Conservation (phyloP, 2,113 vertebrate genomes). For the Eleginops maclovinus region DNA sequence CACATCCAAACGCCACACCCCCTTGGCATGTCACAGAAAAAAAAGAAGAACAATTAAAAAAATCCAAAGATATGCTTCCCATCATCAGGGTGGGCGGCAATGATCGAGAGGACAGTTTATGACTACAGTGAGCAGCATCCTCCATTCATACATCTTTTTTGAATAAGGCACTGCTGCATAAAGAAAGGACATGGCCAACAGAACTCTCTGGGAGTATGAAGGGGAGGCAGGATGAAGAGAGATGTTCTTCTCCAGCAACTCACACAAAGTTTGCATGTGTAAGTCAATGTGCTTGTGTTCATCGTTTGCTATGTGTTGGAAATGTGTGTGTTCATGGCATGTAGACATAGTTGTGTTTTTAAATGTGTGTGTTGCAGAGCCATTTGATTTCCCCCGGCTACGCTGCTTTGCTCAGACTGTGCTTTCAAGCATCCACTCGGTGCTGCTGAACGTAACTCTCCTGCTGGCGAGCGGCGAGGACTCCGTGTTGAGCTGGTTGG, state of each 20-base stretch:
- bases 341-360: constrained; percentile 52
- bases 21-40: constrained; percentile 79
- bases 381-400: constrained; percentile 15
- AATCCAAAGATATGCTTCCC: constrained; percentile 62
- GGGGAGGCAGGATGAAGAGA: constrained; percentile 72
- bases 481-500: constrained; percentile 89
- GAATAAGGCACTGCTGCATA: constrained; percentile 88
- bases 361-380: constrained; percentile 49
- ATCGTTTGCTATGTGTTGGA: constrained; percentile 49
- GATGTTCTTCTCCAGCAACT: constrained; percentile 75
- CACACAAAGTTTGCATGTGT: constrained; percentile 65
- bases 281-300: constrained; percentile 67
- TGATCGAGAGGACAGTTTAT: constrained; percentile 71
- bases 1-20: constrained; percentile 72
- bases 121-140: constrained; percentile 85
- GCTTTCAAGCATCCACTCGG: constrained; percentile 98
- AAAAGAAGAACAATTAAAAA: constrained; percentile 55
- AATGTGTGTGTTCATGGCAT: constrained; percentile 59
- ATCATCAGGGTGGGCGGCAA: constrained; percentile 44
- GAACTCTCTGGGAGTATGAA: constrained; percentile 74
- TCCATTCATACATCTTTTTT: constrained; percentile 81
- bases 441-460: constrained; percentile 93
- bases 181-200: constrained; percentile 77
- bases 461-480: constrained; percentile 85
- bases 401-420: constrained; percentile 86